Base-by-base conservation (phyloP, 2,888 invertebrate genomes). In the Fabriciana adippe region DNA sequence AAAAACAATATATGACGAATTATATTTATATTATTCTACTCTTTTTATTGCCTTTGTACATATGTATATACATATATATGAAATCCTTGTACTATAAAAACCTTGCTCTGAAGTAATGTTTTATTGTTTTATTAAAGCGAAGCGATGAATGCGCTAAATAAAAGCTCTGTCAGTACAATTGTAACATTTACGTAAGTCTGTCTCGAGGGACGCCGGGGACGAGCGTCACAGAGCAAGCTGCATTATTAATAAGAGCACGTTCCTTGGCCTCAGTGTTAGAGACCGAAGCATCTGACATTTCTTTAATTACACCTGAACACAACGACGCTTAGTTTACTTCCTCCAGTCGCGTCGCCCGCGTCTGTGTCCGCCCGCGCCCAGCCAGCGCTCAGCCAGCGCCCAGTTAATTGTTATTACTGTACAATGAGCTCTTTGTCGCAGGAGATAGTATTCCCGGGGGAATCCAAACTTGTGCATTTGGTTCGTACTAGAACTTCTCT, bases 241-340 rank as follows among this genome's bases (percentile, higher is more conserved):
- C 45, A 47, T 57, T 57, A 57, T 47, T 47, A 57, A 57, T 21
- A 47, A 21, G 4, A 47, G 21, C 57, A 57, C 47, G 56, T 45
- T 35, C 56, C 56, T 56, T 18, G 18, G 18, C 41, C 45, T 14
- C 14, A 13, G 18, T 11, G 35, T 55, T 13, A 18, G 6, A 18
- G 18, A 45, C 14, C 6, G 16, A 56, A 18, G 41, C 41, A 26
- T 31, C 55, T 55, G 48, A 50, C 48, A 21, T 48, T 55, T 55
- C 64, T 64, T 55, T 55, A 55, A 64, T 64, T 55, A 56, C 50
- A 35, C 56, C 41, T 64, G 35, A 64, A 51, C 50, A 47, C 55
- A 48, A 15, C 16, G 31, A 26, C 21, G 31, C 16, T 48, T 13
- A 16, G 26, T 16, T 47, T 21, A 35, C 35, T 41, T 18, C 13